phyloP scores from a whole-genome alignment of 2,797 vertebrate genomes.

The Xenentodon cancila region DNA sequence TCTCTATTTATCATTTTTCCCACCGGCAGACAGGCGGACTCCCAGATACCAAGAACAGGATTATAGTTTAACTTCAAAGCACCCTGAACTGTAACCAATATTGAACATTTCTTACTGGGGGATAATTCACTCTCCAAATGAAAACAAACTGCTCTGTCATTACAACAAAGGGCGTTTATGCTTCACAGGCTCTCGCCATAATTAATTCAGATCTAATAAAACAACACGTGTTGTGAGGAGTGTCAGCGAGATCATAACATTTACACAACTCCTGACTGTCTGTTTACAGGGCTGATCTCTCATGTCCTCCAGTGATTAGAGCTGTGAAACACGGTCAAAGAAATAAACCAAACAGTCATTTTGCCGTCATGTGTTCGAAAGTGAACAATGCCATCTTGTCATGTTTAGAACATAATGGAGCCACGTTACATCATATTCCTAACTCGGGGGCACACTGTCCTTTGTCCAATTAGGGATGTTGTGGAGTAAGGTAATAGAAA shows the following conservation, averaged over 20 bases:
- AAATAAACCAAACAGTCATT: slow-evolving; percentile 27
- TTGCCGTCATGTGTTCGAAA: slow-evolving; percentile 53
- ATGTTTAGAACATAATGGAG: slow-evolving; percentile 52
- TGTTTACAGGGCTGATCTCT: slow-evolving; percentile 41
- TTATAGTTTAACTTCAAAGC: slow-evolving; percentile 67
- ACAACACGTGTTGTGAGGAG: slow-evolving; percentile 37
- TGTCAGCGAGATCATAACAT: slow-evolving; percentile 46
- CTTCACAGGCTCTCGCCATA: slow-evolving; percentile 26
- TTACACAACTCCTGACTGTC: slow-evolving; percentile 43
- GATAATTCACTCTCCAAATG: slow-evolving; percentile 29
- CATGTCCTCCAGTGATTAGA: slow-evolving; percentile 39
- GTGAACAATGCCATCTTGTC: slow-evolving; percentile 50
- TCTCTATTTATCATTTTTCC: slow-evolving; percentile 51
- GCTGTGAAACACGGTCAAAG: slow-evolving; percentile 21
- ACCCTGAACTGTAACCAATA: slow-evolving; percentile 32
- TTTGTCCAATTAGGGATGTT: slow-evolving; percentile 75
- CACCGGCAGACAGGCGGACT: slow-evolving; percentile 47
- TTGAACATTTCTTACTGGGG: slow-evolving; percentile 27
- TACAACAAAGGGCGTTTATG: slow-evolving; percentile 38
- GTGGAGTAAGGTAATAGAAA: slow-evolving; percentile 70
- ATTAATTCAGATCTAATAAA: slow-evolving; percentile 51
- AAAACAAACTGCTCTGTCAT: slow-evolving; percentile 50
- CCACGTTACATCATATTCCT: slow-evolving; percentile 72
- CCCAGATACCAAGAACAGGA: slow-evolving; percentile 43
- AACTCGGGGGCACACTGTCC: slow-evolving; percentile 66